A percentile compares a stretch with the other conserved stretches of the same genome.
Conservation (phyloP, 2,113 vertebrate genomes). For the Dasyornis broadbenti region DNA sequence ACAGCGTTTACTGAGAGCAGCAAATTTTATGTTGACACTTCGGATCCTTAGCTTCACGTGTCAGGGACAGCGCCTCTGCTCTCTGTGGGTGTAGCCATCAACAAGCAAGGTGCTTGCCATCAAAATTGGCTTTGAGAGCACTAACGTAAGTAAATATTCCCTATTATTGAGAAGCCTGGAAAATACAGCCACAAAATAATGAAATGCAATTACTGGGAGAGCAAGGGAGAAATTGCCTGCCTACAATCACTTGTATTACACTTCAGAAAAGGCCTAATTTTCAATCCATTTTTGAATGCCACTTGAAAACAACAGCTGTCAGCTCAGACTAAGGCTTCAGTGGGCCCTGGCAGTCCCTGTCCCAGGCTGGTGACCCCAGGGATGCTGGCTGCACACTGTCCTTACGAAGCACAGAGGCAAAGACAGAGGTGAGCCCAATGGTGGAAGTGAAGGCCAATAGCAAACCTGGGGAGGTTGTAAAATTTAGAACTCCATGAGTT, state of each 20-base stretch:
- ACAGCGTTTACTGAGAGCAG: not conserved
- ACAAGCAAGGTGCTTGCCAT: not conserved
- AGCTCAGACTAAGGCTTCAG: not conserved
- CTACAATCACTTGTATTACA: not conserved
- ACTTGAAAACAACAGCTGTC: not conserved
- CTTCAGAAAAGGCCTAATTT: not conserved
- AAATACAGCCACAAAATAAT: not conserved
- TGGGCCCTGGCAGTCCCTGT: rapidly evolving
- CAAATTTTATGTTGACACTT: not conserved
- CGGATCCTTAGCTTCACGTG: rapidly evolving
- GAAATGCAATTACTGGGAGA: not conserved
- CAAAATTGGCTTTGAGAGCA: not conserved
- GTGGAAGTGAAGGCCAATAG: not conserved
- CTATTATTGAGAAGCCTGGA: not conserved
- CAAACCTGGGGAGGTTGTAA: not conserved
- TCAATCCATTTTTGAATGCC: not conserved
- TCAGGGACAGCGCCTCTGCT: not conserved
- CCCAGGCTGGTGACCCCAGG: not conserved
- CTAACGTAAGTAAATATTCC: not conserved
- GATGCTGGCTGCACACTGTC: not conserved
- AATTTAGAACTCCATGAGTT: not conserved
- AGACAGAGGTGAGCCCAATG: rapidly evolving
- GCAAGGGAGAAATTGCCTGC: not conserved
- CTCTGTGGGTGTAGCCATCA: not conserved
- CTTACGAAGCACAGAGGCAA: not conserved